Evolutionary conservation across 1,140 invertebrate genomes (phyloP).

Genomic region (Trichonephila clavipes): DNA sequence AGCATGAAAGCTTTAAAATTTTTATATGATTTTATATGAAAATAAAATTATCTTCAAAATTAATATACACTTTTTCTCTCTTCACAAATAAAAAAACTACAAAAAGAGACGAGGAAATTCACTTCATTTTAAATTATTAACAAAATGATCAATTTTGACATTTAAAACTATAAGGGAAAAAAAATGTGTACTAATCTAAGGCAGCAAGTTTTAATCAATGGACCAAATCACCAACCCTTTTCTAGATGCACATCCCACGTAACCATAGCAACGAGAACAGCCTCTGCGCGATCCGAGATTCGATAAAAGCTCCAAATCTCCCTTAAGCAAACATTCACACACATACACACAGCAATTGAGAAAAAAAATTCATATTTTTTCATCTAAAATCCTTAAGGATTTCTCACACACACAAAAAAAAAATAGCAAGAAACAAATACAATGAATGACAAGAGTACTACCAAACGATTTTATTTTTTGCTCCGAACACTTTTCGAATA

Average conservation of each 20-base stretch:
- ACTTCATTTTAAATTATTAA: too few relatives aligned
- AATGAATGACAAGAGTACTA: too few relatives aligned
- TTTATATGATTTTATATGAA: too few relatives aligned
- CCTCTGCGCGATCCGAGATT: conserved; percentile 54
- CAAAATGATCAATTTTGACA: not conserved
- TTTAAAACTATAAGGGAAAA: not conserved
- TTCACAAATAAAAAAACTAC: too few relatives aligned
- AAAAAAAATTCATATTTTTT: not conserved
- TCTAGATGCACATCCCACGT: conserved; percentile 62
- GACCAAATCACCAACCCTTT: conserved; percentile 68
- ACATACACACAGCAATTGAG: not conserved
- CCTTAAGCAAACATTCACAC: not conserved
- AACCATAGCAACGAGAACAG: conserved; percentile 49
- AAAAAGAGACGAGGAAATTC: too few relatives aligned
- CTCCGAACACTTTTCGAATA: not conserved
- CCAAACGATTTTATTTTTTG: not conserved
- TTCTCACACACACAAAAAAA: not conserved
- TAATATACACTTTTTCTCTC: too few relatives aligned
- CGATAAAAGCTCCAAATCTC: conserved; percentile 42
- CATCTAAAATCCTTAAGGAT: not conserved
- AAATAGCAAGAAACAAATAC: not conserved
- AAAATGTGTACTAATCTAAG: not conserved
- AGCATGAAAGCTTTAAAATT: too few relatives aligned
- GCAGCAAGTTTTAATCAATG: conserved; percentile 61
- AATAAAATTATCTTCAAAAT: too few relatives aligned